Conservation (phyloP, 2,888 invertebrate genomes). For the Drosophila sordidula region DNA sequence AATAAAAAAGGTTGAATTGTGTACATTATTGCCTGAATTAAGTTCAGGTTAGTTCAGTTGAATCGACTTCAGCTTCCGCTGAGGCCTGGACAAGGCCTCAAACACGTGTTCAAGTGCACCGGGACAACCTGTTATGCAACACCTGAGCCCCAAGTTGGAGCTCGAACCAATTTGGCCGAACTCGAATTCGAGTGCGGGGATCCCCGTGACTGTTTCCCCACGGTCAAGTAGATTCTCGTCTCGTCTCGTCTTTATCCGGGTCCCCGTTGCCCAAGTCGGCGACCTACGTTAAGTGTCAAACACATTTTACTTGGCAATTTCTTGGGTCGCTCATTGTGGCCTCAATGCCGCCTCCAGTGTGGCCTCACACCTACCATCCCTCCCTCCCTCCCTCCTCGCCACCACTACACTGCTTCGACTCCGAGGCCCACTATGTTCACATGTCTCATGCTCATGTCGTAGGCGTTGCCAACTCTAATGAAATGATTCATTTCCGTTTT, state of each 20-base stretch:
- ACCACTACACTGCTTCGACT: not conserved
- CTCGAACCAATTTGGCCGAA: constrained; percentile 4
- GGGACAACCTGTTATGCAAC: constrained; percentile 2
- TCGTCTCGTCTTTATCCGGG: constrained; percentile 31
- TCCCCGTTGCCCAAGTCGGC: constrained; percentile 36
- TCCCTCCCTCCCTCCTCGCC: not conserved
- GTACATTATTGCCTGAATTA: not conserved
- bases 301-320: constrained; percentile 76
- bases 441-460: constrained; percentile 70
- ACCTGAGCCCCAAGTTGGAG: constrained; percentile 21
- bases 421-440: constrained; percentile 44
- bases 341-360: constrained; percentile 15
- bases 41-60: constrained; percentile 20
- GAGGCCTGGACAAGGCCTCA: constrained; percentile 8
- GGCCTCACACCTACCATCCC: constrained; percentile 6
- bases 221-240: constrained; percentile 52
- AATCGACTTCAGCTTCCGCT: constrained; percentile 20
- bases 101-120: constrained; percentile 57
- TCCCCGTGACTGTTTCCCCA: constrained; percentile 6
- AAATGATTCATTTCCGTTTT: constrained; percentile 84
- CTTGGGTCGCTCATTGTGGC: constrained; percentile 69
- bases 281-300: constrained; percentile 79
- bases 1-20: too few relatives aligned
- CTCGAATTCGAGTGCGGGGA: constrained; percentile 5
- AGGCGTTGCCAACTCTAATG: constrained; percentile 82